Evolutionary conservation across 2,888 invertebrate genomes (phyloP), one percentile per base, ranked within the genome.

Genomic region (Drosophila paranaensis): DNA sequence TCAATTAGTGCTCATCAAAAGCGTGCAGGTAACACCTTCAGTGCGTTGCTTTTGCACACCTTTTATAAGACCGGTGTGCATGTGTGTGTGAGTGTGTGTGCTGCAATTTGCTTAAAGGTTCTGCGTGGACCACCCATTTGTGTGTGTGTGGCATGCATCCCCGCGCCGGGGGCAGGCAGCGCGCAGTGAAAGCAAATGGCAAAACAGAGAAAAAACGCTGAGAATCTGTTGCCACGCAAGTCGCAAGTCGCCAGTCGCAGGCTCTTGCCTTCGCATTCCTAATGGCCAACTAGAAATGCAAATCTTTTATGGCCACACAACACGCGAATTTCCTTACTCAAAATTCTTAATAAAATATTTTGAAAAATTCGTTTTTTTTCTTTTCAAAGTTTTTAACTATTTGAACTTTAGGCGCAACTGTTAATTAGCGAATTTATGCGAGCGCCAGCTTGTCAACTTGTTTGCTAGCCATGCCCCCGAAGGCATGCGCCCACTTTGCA

Each of bases 1-100:
- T 86, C 86, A 86, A 86, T 86, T 86, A 86, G 86, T 86, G 87
- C 89, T 86, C 86, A 86, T 86, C 86, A 89, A 86, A 86, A 86
- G 86, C 86, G 86, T 86, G 86, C 82, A 86, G 86, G 88, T 81
- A 86, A 88, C 86, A 89, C 89, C 89, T 89, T 86, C 86, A 78
- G 77, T 86, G 89, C 87, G 89, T 89, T 82, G 80, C 85, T 88
- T 84, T 88, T 70, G 84, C 84, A 81, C 88, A 84, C 82, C 77
- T 71, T 66, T 67, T 70, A 64, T 67, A 64, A 69, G 66, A 48
- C 51, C 33, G 43, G 30, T 25, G 14, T 60, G 55, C 57, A 9
- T 54, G 14, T 66, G 14, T 60, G 33, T 66, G 39, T 45, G 43
- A 46, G 61, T 66, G 58, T 72, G 50, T 51, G 46, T 73, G 51